Evolutionary conservation across 1,140 invertebrate species (phyloP).

Genomic region (Nylanderia fulva): DNA sequence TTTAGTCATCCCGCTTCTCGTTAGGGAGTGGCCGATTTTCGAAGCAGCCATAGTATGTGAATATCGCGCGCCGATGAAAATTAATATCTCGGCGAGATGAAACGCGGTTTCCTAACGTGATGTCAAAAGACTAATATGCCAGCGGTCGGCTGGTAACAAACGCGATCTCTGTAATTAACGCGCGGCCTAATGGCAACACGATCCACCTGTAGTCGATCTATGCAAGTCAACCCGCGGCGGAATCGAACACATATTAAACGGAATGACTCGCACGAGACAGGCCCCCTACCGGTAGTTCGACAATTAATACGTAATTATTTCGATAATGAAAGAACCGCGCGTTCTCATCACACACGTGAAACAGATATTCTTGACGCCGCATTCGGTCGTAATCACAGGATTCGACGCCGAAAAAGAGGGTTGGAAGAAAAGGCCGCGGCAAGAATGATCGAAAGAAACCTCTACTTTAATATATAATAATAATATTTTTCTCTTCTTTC

Average conservation of each 20-base stretch:
- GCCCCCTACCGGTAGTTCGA: conserved; percentile 79
- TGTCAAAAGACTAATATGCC: conserved; percentile 77
- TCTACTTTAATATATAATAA: not conserved
- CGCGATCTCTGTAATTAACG: conserved; percentile 84
- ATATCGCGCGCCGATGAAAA: conserved; percentile 64
- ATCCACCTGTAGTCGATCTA: conserved; percentile 77
- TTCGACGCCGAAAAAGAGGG: conserved; percentile 28
- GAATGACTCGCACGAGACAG: conserved; percentile 80
- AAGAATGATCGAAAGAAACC: conserved; percentile 25
- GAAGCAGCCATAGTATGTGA: not conserved
- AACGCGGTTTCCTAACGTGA: conserved; percentile 74
- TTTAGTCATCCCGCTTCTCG: conserved; percentile 62
- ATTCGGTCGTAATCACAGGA: conserved; percentile 60
- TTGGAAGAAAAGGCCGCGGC: not conserved
- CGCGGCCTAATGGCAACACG: conserved; percentile 79
- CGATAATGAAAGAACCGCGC: conserved; percentile 77
- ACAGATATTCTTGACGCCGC: conserved; percentile 73
- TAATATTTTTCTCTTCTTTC: too few relatives aligned
- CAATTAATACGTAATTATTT: conserved; percentile 84
- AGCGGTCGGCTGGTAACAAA: conserved; percentile 74
- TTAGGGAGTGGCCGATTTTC: conserved; percentile 49
- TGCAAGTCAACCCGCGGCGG: conserved; percentile 51
- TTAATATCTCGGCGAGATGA: conserved; percentile 83
- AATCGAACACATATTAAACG: conserved; percentile 80
- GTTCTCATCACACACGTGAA: conserved; percentile 72